Evolutionary conservation across 1,140 invertebrate species (phyloP), one percentile per base, ranked within the genome.

Genomic region (Danaus plexippus): DNA sequence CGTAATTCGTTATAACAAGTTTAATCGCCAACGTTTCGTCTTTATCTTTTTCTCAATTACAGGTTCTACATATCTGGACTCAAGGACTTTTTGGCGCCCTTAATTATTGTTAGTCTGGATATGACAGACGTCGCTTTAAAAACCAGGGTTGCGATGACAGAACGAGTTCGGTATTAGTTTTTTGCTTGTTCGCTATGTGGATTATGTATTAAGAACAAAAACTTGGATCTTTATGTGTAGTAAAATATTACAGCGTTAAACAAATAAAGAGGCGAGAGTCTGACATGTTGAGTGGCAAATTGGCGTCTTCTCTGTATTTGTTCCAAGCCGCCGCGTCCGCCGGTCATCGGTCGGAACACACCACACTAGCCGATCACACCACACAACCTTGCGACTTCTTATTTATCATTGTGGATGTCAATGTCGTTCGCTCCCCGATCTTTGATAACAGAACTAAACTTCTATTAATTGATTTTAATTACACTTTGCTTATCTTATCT

Each of bases 1-100:
- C 83, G 81, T 85, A 86, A 86, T 86, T 86, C 81, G 80, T 83
- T 83, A 76, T 73, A 81, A 84, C 77, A 73, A 76, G 74, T 81
- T 78, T 75, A 81, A 77, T 77, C 71, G 79, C 66, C 66, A 66
- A 66, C 60, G 57, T 77, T 69, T 70, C 74, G 71, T 77, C 76
- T 82, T 82, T 76, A 77, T 82, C 73, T 75, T 81, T 81, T 82
- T 72, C 64, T 77, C 64, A 52, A 52, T 59, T 61, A 67, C 69
- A 74, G 67, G 73, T 72, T 75, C 64, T 73, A 71, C 64, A 66
- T 59, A 52, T 56, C 63, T 65, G 71, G 63, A 61, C 61, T 69
- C 80, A 86, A 86, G 83, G 80, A 67, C 83, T 71, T 69, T 68
- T 72, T 63, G 67, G 74, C 69, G 73, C 69, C 72, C 76, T 79